Evolutionary conservation across 2,797 vertebrate genomes (phyloP).

Genomic region (Acridotheres tristis): DNA sequence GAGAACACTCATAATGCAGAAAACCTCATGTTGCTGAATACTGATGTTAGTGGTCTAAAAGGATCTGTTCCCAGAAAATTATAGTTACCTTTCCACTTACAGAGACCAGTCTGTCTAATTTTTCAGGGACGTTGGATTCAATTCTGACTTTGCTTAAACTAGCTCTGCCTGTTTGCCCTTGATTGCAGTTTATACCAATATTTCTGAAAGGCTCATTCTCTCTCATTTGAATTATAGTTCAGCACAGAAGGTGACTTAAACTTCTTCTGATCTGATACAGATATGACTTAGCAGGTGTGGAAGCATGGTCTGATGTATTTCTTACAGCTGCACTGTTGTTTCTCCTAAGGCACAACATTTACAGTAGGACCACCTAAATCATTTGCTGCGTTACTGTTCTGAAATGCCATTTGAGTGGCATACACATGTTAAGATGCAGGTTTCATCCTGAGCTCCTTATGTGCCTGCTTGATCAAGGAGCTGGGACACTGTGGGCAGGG

Average conservation of each 20-base stretch:
- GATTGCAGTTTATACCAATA: not conserved
- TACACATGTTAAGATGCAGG: not conserved
- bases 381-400: slow-evolving; percentile 22
- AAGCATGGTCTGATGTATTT: not conserved
- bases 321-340: not conserved
- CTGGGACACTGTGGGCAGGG: not conserved
- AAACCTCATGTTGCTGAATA: not conserved
- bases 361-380: slow-evolving; percentile 9
- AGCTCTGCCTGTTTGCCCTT: not conserved
- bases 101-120: slow-evolving; percentile 43
- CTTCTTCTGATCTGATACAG: not conserved
- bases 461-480: not conserved
- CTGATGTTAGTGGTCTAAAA: not conserved
- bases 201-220: slow-evolving; percentile 7
- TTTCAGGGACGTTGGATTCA: slow-evolving; percentile 12
- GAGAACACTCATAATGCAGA: not conserved
- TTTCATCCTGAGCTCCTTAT: not conserved
- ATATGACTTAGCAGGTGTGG: not conserved
- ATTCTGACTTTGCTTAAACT: not conserved
- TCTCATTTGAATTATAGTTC: not conserved
- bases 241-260: slow-evolving; percentile 1
- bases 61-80: slow-evolving; percentile 36
- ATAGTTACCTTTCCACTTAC: slow-evolving; percentile 44
- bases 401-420: slow-evolving; percentile 6
- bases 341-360: slow-evolving; percentile 28